These are phyloP conservation scores for Brotula barbata DNA, from an alignment of 2,797 vertebrate genomes.

Conservation along the genomic window DNA sequence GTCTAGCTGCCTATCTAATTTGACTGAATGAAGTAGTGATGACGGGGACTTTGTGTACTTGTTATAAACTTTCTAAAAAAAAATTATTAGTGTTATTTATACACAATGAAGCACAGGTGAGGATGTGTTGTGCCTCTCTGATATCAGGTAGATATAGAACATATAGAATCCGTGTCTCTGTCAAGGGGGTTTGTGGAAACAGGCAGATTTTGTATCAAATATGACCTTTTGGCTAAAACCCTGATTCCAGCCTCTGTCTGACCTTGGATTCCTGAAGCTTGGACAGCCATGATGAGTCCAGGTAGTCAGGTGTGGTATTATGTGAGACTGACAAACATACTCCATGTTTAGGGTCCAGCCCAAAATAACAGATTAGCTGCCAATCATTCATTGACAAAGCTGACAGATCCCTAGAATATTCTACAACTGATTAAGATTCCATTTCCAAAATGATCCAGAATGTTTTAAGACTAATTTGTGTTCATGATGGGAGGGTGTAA, in stretches of 20 bases:
- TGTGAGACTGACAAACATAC: constrained; percentile 5
- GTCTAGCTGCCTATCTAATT: too few relatives aligned
- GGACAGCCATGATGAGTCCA: constrained; percentile 13
- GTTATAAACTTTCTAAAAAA: too few relatives aligned
- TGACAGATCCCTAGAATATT: too few relatives aligned
- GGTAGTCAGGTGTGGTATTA: constrained; percentile 7
- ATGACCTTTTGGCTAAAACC: constrained; percentile 51
- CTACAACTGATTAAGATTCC: too few relatives aligned
- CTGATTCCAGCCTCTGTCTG: constrained; percentile 33
- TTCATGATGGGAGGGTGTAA: constrained; percentile 1
- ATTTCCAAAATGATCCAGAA: too few relatives aligned
- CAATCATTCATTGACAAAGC: constrained; percentile 3
- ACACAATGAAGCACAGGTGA: constrained; percentile 1
- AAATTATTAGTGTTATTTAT: too few relatives aligned
- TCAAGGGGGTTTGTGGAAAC: constrained; percentile 57
- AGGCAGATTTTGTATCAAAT: constrained; percentile 52
- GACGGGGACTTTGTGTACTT: too few relatives aligned
- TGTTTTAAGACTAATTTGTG: background rate
- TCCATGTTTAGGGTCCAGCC: background rate
- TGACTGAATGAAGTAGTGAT: too few relatives aligned
- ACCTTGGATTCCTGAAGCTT: constrained; percentile 31
- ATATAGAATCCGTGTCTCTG: constrained; percentile 50
- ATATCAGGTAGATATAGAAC: constrained; percentile 52
- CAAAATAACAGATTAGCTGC: constrained; percentile 17
- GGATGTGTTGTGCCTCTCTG: constrained; percentile 6